Percentiles rank a stretch among this genome's conserved stretches.
These are phyloP conservation scores for Eidolon dupreanum DNA, from an alignment of 2,797 vertebrate species.

Conservation along the genomic window DNA sequence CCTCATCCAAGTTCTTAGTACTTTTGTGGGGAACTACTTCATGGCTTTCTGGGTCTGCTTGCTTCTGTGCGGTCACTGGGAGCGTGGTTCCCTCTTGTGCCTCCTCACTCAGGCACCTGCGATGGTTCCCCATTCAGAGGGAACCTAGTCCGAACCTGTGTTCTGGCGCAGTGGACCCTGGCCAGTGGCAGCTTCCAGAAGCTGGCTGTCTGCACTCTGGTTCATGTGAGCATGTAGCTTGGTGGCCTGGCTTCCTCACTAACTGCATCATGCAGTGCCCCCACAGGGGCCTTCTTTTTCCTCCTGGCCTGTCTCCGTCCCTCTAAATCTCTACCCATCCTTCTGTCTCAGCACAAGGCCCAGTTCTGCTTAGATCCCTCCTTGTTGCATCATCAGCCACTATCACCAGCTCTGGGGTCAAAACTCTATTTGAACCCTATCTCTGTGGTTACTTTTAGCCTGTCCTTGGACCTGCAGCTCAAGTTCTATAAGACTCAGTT, in stretches of 20 bases:
- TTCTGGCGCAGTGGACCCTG: neutral
- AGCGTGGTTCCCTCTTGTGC: too few relatives aligned
- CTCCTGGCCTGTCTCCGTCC: rapidly evolving
- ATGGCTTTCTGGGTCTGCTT: neutral
- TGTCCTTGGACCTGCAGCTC: neutral
- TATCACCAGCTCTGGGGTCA: rapidly evolving
- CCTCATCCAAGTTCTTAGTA: rapidly evolving
- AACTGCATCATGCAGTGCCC: neutral
- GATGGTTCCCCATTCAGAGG: rapidly evolving
- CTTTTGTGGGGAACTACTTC: neutral
- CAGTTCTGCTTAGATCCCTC: neutral
- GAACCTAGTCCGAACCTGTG: neutral
- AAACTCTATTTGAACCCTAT: rapidly evolving
- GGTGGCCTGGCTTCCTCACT: neutral
- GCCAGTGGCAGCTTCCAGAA: neutral
- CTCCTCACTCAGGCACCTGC: neutral
- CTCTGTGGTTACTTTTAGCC: rapidly evolving
- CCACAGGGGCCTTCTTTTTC: rapidly evolving
- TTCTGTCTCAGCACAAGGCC: neutral
- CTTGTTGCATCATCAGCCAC: neutral
- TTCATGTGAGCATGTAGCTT: rapidly evolving
- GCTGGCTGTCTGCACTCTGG: rapidly evolving
- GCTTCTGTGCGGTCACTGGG: neutral
- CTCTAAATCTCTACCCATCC: neutral
- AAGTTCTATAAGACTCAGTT: neutral